Evolutionary conservation across 2,797 vertebrate species (phyloP), one percentile per base, ranked within the genome.

Genomic region (Macroramphosus scolopax): DNA sequence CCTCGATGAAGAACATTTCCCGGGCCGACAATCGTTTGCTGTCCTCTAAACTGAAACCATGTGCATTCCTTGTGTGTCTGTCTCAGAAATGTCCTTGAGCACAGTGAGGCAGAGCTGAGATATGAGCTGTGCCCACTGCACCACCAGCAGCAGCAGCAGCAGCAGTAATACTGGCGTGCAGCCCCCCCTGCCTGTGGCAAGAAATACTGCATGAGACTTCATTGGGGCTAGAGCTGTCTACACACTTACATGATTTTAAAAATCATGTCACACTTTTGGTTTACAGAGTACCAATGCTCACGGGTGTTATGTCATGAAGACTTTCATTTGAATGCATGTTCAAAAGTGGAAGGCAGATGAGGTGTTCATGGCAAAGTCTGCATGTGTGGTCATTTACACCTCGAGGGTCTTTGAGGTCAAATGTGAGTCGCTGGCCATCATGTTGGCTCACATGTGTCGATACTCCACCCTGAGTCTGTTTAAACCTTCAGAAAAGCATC

Each of bases 61-160:
- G 50, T 24, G 3, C 51, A 41, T 47, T 70, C n/a, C 43, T 53
- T n/a, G 2, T 67, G 45, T 26, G 40, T 66, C 40, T 70, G 46
- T 69, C 58, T 77, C 62, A 62, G n/a, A 65, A 77, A 81, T 78
- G 82, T 81, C 86, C 84, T 84, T 84, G 77, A 86, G 73, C 75
- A 75, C 52, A 61, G 63, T 33, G 39, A 75, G 56, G 53, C 53
- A 60, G 51, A 61, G 55, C 68, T 52, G 56, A 74, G 49, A 43
- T 51, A 39, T 41, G 34, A 80, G 69, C 70, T 59, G 51, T 60
- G 62, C 65, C 42, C 49, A 58, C 72, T 72, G 70, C 76, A 72
- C 49, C 56, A 63, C 13, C 60, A 43, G 14, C 38, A 50, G 7
- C 11, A 5, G 25, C 54, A 74, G 56, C n/a, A n/a, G n/a, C n/a